Evolutionary conservation across 2,888 invertebrate genomes (phyloP).

Genomic region (Bibio marci): DNA sequence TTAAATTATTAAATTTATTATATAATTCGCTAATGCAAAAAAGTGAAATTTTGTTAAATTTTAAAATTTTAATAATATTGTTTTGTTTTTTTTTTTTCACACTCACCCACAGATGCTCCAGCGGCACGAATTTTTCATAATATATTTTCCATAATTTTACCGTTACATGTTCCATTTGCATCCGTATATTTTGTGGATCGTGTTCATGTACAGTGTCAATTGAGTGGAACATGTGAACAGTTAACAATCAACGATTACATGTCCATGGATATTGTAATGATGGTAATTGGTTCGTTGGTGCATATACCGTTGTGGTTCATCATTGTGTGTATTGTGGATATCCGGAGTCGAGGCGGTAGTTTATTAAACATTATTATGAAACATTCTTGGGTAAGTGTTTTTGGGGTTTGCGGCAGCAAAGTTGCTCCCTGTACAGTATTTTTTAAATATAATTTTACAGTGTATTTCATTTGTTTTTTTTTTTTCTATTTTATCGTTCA

Average conservation of each 20-base stretch:
- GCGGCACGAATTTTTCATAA: slow-evolving; percentile 52
- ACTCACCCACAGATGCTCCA: slow-evolving; percentile 35
- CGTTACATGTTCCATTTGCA: slow-evolving; percentile 69
- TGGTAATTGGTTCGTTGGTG: slow-evolving; percentile 45
- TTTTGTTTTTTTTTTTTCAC: slow-evolving; percentile 6
- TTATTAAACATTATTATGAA: too few relatives aligned
- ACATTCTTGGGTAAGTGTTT: too few relatives aligned
- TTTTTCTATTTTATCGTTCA: too few relatives aligned
- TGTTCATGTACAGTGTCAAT: slow-evolving; percentile 52
- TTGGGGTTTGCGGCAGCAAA: too few relatives aligned
- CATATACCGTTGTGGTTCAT: slow-evolving; percentile 52
- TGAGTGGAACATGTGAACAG: slow-evolving; percentile 47
- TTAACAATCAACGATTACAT: slow-evolving; percentile 48
- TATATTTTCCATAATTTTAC: slow-evolving; percentile 53
- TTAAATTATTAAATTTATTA: slow-evolving; percentile 8
- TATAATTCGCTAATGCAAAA: too few relatives aligned
- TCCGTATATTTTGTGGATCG: slow-evolving; percentile 66
- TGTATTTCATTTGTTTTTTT: too few relatives aligned
- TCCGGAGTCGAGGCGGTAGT: slow-evolving; percentile 49
- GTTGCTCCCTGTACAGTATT: too few relatives aligned
- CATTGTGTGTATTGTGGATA: slow-evolving; percentile 44
- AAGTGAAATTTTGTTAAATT: neutral
- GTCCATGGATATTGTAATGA: slow-evolving; percentile 50
- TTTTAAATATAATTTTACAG: too few relatives aligned
- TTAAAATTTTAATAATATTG: too few relatives aligned